Conservation (phyloP, 2,113 vertebrate genomes). For the Mesocricetus auratus region DNA sequence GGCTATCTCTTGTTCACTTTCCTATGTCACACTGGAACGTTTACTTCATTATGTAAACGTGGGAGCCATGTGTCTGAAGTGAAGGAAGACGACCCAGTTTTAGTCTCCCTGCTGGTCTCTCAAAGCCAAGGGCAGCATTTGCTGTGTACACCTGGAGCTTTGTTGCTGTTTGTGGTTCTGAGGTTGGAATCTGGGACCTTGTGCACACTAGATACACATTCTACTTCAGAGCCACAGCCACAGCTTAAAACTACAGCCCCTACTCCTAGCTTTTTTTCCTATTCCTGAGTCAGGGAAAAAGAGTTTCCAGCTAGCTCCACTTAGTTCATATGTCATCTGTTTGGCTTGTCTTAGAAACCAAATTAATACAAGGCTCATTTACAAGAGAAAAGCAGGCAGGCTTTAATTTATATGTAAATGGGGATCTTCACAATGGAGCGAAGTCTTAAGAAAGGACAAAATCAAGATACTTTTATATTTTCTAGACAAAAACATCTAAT, state of each 20-base stretch:
- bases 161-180: neutral
- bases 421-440: no score
- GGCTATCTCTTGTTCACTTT: slow-evolving; percentile 18
- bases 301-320: no score
- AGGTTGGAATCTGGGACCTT: neutral
- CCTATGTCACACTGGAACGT: neutral
- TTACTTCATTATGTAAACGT: neutral
- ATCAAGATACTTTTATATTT: neutral
- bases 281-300: neutral
- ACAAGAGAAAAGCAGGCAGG: neutral
- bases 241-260: neutral
- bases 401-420: neutral
- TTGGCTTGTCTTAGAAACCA: neutral
- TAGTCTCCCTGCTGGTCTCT: neutral
- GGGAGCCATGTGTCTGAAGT: neutral
- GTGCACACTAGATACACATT: no score
- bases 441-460: neutral
- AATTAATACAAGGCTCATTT: neutral
- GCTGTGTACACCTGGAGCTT: neutral
- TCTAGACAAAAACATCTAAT: neutral
- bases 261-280: neutral
- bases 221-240: neutral
- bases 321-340: neutral
- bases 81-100: neutral
- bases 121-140: neutral